Percentiles rank a stretch among this genome's conserved stretches.
Evolutionary conservation across 2,113 vertebrate species (phyloP).

Genomic region (Callionymus lyra): DNA sequence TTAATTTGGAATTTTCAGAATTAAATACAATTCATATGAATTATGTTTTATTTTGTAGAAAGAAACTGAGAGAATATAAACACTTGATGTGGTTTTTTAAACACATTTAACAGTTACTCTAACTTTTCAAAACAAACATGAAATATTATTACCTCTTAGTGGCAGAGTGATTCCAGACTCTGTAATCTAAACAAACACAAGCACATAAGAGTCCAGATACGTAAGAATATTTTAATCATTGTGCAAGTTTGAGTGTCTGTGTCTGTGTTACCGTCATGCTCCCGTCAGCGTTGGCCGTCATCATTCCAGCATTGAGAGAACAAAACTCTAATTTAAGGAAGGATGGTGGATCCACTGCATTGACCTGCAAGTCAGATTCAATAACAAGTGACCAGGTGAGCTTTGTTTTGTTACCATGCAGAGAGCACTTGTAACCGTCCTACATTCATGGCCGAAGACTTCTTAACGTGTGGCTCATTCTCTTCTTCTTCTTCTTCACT

Average conservation of each 20-base stretch:
- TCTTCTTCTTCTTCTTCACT: conserved; percentile 57
- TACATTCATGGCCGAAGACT: neutral
- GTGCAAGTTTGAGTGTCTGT: neutral
- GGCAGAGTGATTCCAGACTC: conserved; percentile 32
- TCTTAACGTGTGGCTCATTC: conserved; percentile 4
- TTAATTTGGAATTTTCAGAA: too few relatives aligned
- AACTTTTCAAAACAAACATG: neutral
- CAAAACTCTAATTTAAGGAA: conserved; percentile 53
- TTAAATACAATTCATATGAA: too few relatives aligned
- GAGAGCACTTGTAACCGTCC: too few relatives aligned
- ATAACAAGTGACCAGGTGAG: too few relatives aligned
- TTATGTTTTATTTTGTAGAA: too few relatives aligned
- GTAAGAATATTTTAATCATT: too few relatives aligned
- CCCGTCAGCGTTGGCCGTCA: conserved; percentile 25
- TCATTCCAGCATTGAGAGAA: conserved; percentile 43
- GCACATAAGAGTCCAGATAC: too few relatives aligned
- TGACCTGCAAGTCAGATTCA: neutral
- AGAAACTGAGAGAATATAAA: too few relatives aligned
- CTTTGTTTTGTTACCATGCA: too few relatives aligned
- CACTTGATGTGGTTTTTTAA: too few relatives aligned
- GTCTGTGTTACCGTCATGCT: conserved; percentile 38
- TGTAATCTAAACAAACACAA: conserved; percentile 29
- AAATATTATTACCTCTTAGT: conserved; percentile 40
- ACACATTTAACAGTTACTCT: too few relatives aligned
- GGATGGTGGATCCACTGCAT: conserved; percentile 6